Percentiles rank a stretch among this genome's conserved stretches.
Evolutionary conservation across 2,888 invertebrate genomes (phyloP).

Genomic region (Nasonovia ribisnigri): DNA sequence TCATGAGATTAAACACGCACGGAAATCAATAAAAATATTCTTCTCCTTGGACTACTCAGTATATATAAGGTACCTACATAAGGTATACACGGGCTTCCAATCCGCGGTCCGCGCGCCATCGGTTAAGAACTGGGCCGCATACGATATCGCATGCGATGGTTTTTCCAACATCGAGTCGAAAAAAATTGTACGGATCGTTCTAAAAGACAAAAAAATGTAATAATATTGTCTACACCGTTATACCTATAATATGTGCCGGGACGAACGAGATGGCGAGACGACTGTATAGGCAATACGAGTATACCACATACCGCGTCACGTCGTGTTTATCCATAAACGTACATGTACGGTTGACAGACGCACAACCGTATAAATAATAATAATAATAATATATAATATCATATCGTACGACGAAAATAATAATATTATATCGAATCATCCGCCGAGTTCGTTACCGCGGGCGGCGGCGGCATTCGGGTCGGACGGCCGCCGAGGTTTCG

Average conservation of each 20-base stretch:
- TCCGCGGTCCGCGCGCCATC: too few relatives aligned
- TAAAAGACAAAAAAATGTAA: background rate
- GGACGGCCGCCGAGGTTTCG: slow-evolving; percentile 25
- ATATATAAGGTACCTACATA: too few relatives aligned
- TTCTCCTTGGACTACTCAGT: too few relatives aligned
- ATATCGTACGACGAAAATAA: background rate
- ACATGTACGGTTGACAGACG: slow-evolving; percentile 29
- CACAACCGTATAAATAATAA: slow-evolving; percentile 4
- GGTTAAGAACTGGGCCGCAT: too few relatives aligned
- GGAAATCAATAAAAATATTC: too few relatives aligned
- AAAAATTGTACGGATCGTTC: background rate
- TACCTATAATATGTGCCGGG: background rate
- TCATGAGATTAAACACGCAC: too few relatives aligned
- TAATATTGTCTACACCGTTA: too few relatives aligned
- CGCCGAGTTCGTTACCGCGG: slow-evolving; percentile 50
- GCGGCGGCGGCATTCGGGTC: slow-evolving; percentile 3
- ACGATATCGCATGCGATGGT: too few relatives aligned
- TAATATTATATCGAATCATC: slow-evolving; percentile 56
- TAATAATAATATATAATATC: slow-evolving; percentile 6
- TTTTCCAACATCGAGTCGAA: background rate
- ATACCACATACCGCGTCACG: background rate
- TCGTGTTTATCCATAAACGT: background rate
- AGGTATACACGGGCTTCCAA: too few relatives aligned
- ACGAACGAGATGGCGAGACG: background rate
- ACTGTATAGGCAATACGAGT: too few relatives aligned